Conservation (phyloP, 1,140 invertebrate species). For the Brachionus rotundiformis region DNA sequence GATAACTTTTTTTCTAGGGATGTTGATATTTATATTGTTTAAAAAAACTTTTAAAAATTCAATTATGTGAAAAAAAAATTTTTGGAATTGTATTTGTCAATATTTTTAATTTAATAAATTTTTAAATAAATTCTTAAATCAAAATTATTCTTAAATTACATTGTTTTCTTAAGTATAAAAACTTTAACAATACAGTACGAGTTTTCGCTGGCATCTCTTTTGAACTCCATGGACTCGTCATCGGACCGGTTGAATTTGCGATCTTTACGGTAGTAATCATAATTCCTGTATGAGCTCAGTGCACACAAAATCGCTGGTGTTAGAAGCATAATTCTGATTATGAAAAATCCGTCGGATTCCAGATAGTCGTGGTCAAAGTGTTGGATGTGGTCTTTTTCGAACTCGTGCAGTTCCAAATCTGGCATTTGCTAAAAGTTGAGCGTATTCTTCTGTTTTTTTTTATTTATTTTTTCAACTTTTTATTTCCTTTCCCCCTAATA, state of each 20-base stretch:
- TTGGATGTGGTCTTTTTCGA: slow-evolving; percentile 58
- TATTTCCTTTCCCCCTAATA: background rate
- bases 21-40: background rate
- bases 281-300: slow-evolving; percentile 66
- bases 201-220: background rate
- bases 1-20: slow-evolving; percentile 8
- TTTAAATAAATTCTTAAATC: background rate
- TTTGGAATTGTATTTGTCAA: background rate
- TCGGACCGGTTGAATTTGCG: slow-evolving; percentile 48
- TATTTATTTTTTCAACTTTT: background rate
- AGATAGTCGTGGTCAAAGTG: slow-evolving; percentile 66
- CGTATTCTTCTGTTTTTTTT: slow-evolving; percentile 24
- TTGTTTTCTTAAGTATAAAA: background rate
- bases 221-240: background rate
- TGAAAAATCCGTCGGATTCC: slow-evolving; percentile 66
- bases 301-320: slow-evolving; percentile 67
- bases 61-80: background rate
- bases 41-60: background rate
- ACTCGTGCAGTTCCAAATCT: slow-evolving; percentile 53
- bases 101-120: background rate
- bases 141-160: background rate
- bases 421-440: slow-evolving; percentile 24
- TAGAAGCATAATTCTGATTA: slow-evolving; percentile 65
- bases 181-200: background rate
- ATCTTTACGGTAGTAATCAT: slow-evolving; percentile 63